Evolutionary conservation across 1,140 invertebrate species (phyloP).

Genomic region (Thalassaphorura encarpata): DNA sequence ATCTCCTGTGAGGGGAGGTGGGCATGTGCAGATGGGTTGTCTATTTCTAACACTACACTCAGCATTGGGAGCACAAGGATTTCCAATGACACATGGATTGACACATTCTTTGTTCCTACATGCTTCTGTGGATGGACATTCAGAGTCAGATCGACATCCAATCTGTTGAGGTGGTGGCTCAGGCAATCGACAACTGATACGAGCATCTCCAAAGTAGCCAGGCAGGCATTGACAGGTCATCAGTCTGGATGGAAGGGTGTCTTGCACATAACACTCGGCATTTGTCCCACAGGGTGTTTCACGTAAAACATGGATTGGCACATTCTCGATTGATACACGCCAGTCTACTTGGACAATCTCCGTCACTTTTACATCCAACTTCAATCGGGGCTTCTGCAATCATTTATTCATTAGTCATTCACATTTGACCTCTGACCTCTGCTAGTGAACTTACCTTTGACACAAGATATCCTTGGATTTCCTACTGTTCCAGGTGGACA

Average conservation of each 20-base stretch:
- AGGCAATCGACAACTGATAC: constrained; percentile 54
- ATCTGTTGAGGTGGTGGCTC: constrained; percentile 34
- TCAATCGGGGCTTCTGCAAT: constrained; percentile 32
- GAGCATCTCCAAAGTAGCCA: constrained; percentile 71
- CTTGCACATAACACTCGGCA: constrained; percentile 67
- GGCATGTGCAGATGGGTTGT: constrained; percentile 63
- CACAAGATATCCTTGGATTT: constrained; percentile 67
- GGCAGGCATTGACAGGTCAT: constrained; percentile 75
- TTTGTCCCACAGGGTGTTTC: constrained; percentile 67
- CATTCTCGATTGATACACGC: constrained; percentile 72
- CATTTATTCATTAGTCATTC: too few relatives aligned
- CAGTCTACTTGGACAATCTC: constrained; percentile 69
- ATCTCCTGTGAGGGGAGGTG: constrained; percentile 57
- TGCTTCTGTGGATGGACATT: constrained; percentile 58
- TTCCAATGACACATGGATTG: constrained; percentile 60
- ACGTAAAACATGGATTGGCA: constrained; percentile 66
- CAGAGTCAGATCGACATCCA: constrained; percentile 56
- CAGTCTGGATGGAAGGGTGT: constrained; percentile 72
- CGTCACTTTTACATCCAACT: constrained; percentile 62
- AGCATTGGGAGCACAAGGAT: constrained; percentile 66
- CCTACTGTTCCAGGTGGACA: constrained; percentile 63
- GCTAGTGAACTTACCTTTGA: too few relatives aligned
- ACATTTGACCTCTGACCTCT: too few relatives aligned
- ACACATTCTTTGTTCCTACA: constrained; percentile 63
- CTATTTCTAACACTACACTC: constrained; percentile 65